These are phyloP conservation scores for Tetheella fluctuosa DNA, from an alignment of 2,888 invertebrate genomes.

Conservation along the genomic window DNA sequence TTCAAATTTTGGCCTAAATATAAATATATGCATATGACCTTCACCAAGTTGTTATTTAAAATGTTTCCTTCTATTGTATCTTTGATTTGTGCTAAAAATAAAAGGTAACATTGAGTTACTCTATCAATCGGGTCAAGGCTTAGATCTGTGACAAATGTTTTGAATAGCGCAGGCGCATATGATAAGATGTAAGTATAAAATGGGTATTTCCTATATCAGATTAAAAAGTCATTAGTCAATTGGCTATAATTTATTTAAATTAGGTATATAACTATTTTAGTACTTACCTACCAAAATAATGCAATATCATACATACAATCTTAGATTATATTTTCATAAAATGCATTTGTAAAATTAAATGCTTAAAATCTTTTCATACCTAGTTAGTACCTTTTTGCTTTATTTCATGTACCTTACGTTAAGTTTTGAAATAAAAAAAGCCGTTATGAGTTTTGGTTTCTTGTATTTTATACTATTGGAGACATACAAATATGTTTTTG, in stretches of 20 bases:
- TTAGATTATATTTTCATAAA: too few relatives aligned
- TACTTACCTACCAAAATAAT: too few relatives aligned
- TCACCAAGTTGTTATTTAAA: neutral
- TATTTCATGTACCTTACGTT: too few relatives aligned
- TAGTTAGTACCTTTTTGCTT: too few relatives aligned
- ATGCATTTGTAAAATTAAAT: neutral
- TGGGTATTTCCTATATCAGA: neutral
- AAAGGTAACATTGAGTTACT: conserved; percentile 24
- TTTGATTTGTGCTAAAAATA: conserved; percentile 8
- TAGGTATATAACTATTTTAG: too few relatives aligned
- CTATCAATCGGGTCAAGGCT: conserved; percentile 38
- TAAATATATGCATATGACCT: neutral
- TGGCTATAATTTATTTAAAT: too few relatives aligned
- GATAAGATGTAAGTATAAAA: conserved; percentile 22
- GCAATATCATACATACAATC: too few relatives aligned
- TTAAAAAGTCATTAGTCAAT: neutral
- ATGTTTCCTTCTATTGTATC: neutral
- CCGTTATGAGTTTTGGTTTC: too few relatives aligned
- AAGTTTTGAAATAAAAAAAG: too few relatives aligned
- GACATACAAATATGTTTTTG: too few relatives aligned
- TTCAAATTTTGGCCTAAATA: neutral
- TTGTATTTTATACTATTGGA: too few relatives aligned
- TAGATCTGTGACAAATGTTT: conserved; percentile 22
- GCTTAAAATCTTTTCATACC: neutral
- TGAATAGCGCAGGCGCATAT: conserved; percentile 21